A percentile compares a stretch with the other conserved stretches of the same genome.
Evolutionary conservation across 2,888 invertebrate species (phyloP).

Genomic region (Tenthredo distinguenda): DNA sequence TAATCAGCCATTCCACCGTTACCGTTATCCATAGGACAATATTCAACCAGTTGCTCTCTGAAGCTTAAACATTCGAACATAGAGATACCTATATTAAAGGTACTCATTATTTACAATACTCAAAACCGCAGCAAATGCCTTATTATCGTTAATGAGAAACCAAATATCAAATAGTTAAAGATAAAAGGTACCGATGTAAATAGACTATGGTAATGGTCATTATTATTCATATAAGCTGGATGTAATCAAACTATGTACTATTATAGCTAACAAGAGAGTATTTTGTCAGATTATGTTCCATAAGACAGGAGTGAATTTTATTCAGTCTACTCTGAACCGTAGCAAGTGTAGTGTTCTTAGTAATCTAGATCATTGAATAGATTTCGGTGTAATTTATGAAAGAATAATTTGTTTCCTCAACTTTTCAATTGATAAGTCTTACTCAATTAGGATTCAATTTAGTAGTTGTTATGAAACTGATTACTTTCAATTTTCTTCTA

Average conservation of each 20-base stretch:
- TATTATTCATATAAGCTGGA: conserved; percentile 7
- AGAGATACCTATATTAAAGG: neutral
- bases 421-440: neutral
- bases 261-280: neutral
- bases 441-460: neutral
- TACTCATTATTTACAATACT: neutral
- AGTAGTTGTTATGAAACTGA: neutral
- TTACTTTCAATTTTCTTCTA: neutral
- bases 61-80: neutral
- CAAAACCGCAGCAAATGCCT: neutral
- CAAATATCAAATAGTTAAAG: neutral
- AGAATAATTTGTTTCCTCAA: neutral
- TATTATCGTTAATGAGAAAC: neutral
- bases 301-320: neutral
- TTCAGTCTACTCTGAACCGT: neutral
- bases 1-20: neutral
- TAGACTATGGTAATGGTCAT: neutral
- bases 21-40: neutral
- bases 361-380: neutral
- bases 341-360: neutral
- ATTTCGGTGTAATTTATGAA: neutral
- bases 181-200: conserved; percentile 4
- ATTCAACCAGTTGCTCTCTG: neutral
- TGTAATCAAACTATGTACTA: neutral
- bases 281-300: neutral